Base-by-base conservation (phyloP, 2,113 vertebrate genomes). In the Dasyurus viverrinus region DNA sequence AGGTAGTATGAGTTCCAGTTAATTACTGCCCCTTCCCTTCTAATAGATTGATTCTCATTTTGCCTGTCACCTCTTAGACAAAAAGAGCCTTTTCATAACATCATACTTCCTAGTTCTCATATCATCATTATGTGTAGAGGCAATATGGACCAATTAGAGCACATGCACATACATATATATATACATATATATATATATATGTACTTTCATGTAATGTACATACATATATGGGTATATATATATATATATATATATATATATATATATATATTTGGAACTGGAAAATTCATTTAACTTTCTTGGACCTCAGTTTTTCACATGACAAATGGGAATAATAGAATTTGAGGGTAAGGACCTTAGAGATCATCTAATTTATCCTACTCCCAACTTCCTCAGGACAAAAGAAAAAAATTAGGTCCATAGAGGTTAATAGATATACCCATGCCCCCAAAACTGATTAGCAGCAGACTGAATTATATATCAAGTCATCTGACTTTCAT, bases 301-400 rank as follows among this genome's bases (percentile, higher is more conserved):
- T 50, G 10, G 68, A 76, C 90, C 93, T 96, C 91, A 46, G 52
- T 93, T 96, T 97, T 53, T 53, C 54, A 60, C 16, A 50, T n/a
- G 23, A 68, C 47, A 94, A 92, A 92, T 0, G 76, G 48, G 26
- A 16, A 76, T 94, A n/a, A 23, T 68, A 76, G 30, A 57, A 90
- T 0, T 55, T 91, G 90, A 8, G 48, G 12, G 95, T 8, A 60
- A 12, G n/a, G 48, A 92, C 90, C 22, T 4, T 11, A 96, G 50
- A 84, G 8, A 93, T 5, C 10, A 48, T 89, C 52, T 94, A 76
- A 7, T 93, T 96, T n/a, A 57, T 4, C 50, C 12, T 36, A 26
- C 94, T 76, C 60, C 30, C 60, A n/a, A 76, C 36, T 16, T n/a
- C 30, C 53, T 92, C 10, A 92, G 89, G 52, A 54, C 0, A 55